Evolutionary conservation across 2,888 invertebrate species (phyloP).

Genomic region (Pachydiplax longipennis): DNA sequence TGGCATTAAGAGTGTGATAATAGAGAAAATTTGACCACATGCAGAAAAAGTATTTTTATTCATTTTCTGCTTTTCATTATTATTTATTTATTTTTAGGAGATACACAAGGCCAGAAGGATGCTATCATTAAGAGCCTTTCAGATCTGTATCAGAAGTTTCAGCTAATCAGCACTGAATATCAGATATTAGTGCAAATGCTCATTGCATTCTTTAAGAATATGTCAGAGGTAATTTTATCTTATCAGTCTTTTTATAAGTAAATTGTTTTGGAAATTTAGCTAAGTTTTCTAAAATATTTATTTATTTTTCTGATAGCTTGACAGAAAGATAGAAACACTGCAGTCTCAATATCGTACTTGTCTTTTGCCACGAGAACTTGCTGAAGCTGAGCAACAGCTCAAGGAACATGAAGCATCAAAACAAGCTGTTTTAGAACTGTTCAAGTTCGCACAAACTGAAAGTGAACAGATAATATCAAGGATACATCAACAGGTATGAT

Average conservation of each 20-base stretch:
- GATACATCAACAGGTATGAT: constrained; percentile 69
- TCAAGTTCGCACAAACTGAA: constrained; percentile 71
- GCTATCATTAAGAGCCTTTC: constrained; percentile 71
- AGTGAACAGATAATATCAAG: constrained; percentile 72
- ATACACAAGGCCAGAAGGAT: constrained; percentile 64
- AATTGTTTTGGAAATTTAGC: neutral
- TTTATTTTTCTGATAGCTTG: constrained; percentile 60
- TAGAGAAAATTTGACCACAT: too few relatives aligned
- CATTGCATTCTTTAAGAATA: constrained; percentile 73
- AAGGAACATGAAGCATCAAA: constrained; percentile 71
- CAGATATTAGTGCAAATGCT: constrained; percentile 74
- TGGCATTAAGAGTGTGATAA: too few relatives aligned
- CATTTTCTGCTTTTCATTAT: constrained; percentile 3
- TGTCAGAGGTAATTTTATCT: constrained; percentile 63
- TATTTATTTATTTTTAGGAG: constrained; percentile 53
- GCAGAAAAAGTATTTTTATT: neutral
- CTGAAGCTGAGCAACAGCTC: constrained; percentile 65
- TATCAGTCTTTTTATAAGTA: neutral
- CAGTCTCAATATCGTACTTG: constrained; percentile 61
- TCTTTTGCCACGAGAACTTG: constrained; percentile 60
- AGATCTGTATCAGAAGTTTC: constrained; percentile 71
- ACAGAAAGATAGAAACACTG: constrained; percentile 67
- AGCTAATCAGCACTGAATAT: constrained; percentile 74
- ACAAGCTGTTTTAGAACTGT: constrained; percentile 70
- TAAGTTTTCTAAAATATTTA: neutral